Base-by-base conservation (phyloP, 2,888 invertebrate species). In the Xylocampa areola region DNA sequence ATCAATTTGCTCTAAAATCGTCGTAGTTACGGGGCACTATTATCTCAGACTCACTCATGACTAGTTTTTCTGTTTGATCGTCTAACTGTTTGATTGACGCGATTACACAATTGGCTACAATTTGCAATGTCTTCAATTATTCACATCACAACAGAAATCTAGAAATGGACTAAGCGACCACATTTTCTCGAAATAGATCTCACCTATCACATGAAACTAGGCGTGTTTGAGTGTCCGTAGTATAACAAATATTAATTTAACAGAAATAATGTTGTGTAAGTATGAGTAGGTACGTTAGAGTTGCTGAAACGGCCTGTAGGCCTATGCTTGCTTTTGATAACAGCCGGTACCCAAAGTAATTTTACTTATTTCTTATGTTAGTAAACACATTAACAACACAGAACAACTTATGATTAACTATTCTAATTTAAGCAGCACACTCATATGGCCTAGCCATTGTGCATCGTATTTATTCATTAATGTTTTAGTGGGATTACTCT, bases 101-200 rank as follows among this genome's bases (percentile, higher is more conserved):
- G 55, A 67, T 68, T 68, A 68, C 71, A 62, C 67, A 71, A 74
- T 74, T 70, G 71, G 23, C 51, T 44, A 50, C 66, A 63, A 70
- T 72, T 63, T 54, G 47, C 55, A 44, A 57, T 51, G 53, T 43
- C 44, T 60, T 50, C 68, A 77, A 72, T 66, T 70, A 68, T 71
- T 60, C 49, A 64, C 49, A 73, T 66, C 54, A 52, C 49, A 52
- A 40, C 54, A 64, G 44, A 71, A 65, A 72, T 65, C 47, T 58
- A 66, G 55, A 59, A 71, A 64, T 51, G 25, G 45, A 35, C 33
- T 13, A 62, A 52, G 47, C 50, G 23, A 40, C 54, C 57, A 57
- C 37, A 63, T 68, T 73, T 75, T 62, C 64, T 53, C 40, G 55
- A 72, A 76, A 52, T 52, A 40, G 35, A 59, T 63, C 49, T 55